Evolutionary conservation across 2,888 invertebrate species (phyloP).

Genomic region (Isoperla grammatica): DNA sequence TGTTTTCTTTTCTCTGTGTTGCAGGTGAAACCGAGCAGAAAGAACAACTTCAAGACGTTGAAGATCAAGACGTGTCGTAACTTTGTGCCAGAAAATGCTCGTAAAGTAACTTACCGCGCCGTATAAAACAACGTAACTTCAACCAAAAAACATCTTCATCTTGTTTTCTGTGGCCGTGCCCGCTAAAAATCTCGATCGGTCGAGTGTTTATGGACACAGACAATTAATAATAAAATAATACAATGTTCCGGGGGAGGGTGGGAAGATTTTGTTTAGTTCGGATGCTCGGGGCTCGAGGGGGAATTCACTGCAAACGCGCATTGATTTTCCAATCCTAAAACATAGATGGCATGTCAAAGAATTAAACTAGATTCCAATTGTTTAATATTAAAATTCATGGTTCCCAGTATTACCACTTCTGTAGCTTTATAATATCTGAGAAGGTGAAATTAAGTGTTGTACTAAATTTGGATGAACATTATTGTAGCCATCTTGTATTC

Average conservation of each 20-base stretch:
- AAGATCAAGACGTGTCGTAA: constrained; percentile 96
- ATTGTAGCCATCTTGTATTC: no score
- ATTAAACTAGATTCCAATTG: no score
- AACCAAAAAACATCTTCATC: constrained; percentile 27
- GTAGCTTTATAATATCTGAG: no score
- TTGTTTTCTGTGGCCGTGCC: constrained; percentile 26
- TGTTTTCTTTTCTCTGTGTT: constrained; percentile 28
- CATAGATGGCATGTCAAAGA: no score
- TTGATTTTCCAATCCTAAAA: no score
- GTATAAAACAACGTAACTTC: constrained; percentile 25
- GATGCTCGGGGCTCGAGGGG: background rate
- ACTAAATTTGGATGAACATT: no score
- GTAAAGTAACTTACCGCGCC: constrained; percentile 20
- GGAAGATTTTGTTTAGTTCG: background rate
- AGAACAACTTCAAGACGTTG: constrained; percentile 87
- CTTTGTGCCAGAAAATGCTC: constrained; percentile 28
- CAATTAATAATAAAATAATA: constrained; percentile 6
- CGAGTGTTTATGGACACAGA: constrained; percentile 27
- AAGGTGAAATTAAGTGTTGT: no score
- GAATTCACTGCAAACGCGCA: background rate
- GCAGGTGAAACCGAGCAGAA: constrained; percentile 85
- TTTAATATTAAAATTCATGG: background rate
- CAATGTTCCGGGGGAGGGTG: constrained; percentile 13
- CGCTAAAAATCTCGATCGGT: constrained; percentile 12
- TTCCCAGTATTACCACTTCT: constrained; percentile 3